A percentile compares a stretch with the other conserved stretches of the same genome.
These are phyloP conservation scores for Arenaria interpres DNA, from an alignment of 2,113 vertebrate species.

Conservation along the genomic window DNA sequence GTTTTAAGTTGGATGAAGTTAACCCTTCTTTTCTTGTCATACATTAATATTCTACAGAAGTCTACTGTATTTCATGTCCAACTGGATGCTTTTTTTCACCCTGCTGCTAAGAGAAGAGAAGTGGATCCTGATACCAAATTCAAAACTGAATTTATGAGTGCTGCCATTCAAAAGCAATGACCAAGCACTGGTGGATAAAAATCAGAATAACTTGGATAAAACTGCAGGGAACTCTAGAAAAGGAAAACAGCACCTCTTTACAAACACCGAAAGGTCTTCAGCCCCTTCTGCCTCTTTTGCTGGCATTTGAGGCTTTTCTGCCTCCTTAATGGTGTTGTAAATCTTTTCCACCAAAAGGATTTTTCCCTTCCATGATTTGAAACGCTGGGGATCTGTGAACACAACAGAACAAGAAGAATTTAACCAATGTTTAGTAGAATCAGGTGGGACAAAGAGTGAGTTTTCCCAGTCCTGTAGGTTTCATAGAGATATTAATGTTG, in stretches of 20 bases:
- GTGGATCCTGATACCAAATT: background rate
- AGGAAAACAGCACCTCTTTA: background rate
- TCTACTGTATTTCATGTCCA: background rate
- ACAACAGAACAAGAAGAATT: background rate
- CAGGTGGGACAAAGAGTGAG: background rate
- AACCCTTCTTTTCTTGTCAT: background rate
- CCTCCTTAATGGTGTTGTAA: background rate
- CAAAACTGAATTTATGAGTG: background rate
- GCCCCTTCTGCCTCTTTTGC: background rate
- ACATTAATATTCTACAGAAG: background rate
- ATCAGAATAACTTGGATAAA: conserved; percentile 17
- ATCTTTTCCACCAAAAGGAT: background rate
- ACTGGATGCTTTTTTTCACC: background rate
- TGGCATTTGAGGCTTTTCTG: background rate
- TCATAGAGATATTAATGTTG: background rate
- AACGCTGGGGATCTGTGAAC: background rate
- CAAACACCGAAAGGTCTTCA: background rate
- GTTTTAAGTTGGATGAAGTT: background rate
- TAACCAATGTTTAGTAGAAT: background rate
- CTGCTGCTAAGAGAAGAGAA: background rate
- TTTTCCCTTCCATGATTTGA: background rate
- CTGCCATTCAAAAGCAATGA: background rate
- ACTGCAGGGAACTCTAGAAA: background rate
- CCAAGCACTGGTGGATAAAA: conserved; percentile 11
- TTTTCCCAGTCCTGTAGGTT: background rate